Conservation (phyloP, 2,113 vertebrate species). For the Aptenodytes forsteri region DNA sequence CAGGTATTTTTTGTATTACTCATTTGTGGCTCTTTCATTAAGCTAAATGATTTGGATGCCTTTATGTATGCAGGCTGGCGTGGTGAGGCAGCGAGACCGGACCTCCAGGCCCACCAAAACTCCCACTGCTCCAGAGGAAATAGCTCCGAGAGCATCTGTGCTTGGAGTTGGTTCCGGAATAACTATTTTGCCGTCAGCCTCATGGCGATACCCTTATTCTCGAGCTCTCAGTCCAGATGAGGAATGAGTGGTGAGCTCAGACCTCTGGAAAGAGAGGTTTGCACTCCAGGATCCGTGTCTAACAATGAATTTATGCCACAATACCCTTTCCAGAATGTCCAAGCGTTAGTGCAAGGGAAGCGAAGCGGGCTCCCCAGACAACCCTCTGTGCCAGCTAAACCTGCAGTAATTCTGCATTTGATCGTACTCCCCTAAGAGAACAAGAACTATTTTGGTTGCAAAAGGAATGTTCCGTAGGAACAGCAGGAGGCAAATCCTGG, state of each 20-base stretch:
- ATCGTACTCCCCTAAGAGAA: not conserved
- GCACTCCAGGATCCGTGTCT: not conserved
- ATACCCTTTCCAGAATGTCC: not conserved
- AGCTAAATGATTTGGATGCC: slow-evolving; percentile 6
- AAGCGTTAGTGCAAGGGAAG: not conserved
- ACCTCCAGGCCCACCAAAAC: slow-evolving; percentile 58
- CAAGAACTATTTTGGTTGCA: not conserved
- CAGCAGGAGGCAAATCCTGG: not conserved
- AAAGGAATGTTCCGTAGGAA: not conserved
- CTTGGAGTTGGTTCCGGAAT: not conserved
- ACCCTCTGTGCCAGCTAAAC: not conserved
- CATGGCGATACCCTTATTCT: not conserved
- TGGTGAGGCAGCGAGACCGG: not conserved
- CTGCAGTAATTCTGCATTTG: not conserved
- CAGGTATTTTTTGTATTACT: not conserved
- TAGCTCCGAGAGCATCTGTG: slow-evolving; percentile 32
- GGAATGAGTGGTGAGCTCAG: not conserved
- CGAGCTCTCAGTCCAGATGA: not conserved
- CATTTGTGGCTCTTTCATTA: not conserved
- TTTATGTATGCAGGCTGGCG: not conserved
- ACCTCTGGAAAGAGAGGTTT: not conserved
- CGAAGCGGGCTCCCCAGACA: accelerated
- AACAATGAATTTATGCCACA: not conserved
- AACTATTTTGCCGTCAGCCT: not conserved
- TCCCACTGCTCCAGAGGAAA: slow-evolving; percentile 60